Evolutionary conservation across 2,113 vertebrate species (phyloP).

Genomic region (Gadus chalcogrammus): DNA sequence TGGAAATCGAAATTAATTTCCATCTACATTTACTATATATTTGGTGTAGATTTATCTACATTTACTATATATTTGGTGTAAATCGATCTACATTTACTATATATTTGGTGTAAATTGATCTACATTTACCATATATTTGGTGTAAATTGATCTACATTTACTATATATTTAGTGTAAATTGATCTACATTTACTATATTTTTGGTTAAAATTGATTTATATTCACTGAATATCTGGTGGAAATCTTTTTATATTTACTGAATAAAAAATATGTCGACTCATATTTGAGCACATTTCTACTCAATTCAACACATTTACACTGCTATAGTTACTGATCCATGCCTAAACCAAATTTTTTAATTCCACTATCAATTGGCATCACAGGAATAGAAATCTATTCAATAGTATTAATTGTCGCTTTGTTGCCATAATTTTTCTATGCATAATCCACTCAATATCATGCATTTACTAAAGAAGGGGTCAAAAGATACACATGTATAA

Average conservation of each 20-base stretch:
- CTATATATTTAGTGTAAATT: not conserved
- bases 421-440: constrained; percentile 18
- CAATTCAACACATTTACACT: constrained; percentile 16
- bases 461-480: constrained; percentile 4
- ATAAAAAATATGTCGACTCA: not conserved
- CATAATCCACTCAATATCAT: constrained; percentile 10
- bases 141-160: constrained; percentile 6
- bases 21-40: no score
- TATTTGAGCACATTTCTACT: constrained; percentile 17
- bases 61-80: no score
- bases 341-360: constrained; percentile 13
- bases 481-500: not conserved
- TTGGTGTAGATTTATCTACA: no score
- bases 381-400: constrained; percentile 8
- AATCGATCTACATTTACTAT: no score
- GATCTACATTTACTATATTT: not conserved
- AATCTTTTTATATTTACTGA: not conserved
- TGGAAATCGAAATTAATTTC: no score
- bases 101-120: no score
- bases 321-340: constrained; percentile 5
- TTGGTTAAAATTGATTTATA: not conserved
- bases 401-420: constrained; percentile 12
- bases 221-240: constrained; percentile 6
- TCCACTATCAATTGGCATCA: constrained; percentile 10
- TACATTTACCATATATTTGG: no score